Evolutionary conservation across 2,888 invertebrate species (phyloP).

Genomic region (Allolobophora icterica): DNA sequence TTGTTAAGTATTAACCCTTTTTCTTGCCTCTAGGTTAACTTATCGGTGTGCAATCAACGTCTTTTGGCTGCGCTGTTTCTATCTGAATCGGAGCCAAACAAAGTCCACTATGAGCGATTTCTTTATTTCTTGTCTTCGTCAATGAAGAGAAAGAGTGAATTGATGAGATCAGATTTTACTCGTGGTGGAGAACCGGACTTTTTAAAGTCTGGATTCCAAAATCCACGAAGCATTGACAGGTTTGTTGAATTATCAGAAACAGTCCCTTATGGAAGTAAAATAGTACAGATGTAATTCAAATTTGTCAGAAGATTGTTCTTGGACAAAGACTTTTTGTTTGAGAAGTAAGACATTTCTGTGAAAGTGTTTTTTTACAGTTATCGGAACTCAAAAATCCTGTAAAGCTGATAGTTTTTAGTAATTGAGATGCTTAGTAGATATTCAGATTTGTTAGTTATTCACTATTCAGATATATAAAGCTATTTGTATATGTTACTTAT

Average conservation of each 20-base stretch:
- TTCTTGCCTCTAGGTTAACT: slow-evolving; percentile 48
- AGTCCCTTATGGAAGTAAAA: background rate
- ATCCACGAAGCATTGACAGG: background rate
- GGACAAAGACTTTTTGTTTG: background rate
- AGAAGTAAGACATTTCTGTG: background rate
- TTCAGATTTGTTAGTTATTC: background rate
- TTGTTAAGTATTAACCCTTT: background rate
- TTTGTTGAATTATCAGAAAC: background rate
- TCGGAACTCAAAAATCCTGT: background rate
- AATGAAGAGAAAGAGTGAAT: slow-evolving; percentile 27
- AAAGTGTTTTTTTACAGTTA: background rate
- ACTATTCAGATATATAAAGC: background rate
- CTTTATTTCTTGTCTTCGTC: slow-evolving; percentile 53
- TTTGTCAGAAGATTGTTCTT: background rate
- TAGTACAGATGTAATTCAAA: background rate
- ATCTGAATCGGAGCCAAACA: slow-evolving; percentile 47
- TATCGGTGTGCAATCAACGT: slow-evolving; percentile 52
- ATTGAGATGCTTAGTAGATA: background rate
- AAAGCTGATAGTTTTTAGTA: background rate
- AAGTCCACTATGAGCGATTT: slow-evolving; percentile 57
- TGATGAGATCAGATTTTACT: background rate
- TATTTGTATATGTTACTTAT: background rate
- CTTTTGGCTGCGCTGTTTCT: slow-evolving; percentile 57
- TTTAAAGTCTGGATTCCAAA: background rate
- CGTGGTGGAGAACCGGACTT: background rate